These are phyloP conservation scores for Cinclus cinclus DNA, from an alignment of 2,113 vertebrate genomes.

Conservation along the genomic window DNA sequence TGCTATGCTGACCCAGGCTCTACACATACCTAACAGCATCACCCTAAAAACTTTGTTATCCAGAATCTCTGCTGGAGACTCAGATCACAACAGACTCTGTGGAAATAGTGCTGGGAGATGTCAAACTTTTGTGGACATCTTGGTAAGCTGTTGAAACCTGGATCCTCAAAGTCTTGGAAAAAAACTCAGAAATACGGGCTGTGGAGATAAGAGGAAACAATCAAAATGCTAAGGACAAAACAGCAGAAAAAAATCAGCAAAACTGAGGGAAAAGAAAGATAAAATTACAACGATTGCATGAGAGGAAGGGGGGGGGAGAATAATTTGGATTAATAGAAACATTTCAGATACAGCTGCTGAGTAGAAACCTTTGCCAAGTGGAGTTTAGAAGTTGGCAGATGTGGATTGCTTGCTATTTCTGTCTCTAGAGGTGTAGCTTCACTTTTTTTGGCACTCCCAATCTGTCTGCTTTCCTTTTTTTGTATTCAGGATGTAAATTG, in stretches of 20 bases:
- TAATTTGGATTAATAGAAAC: background rate
- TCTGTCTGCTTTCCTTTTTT: background rate
- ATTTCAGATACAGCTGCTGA: background rate
- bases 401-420: rapidly evolving
- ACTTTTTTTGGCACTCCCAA: background rate
- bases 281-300: background rate
- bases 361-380: background rate
- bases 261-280: background rate
- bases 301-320: background rate
- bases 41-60: background rate
- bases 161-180: background rate
- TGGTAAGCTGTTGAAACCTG: background rate
- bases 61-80: background rate
- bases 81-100: background rate
- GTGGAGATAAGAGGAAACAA: background rate
- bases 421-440: background rate
- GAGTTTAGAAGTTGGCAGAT: background rate
- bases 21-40: background rate
- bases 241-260: background rate
- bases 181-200: background rate
- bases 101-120: background rate
- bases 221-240: background rate
- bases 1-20: background rate
- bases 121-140: background rate
- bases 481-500: background rate